Evolutionary conservation across 2,797 vertebrate genomes (phyloP), one percentile per base, ranked within the genome.

Genomic region (Hapalemur alaotrensis): DNA sequence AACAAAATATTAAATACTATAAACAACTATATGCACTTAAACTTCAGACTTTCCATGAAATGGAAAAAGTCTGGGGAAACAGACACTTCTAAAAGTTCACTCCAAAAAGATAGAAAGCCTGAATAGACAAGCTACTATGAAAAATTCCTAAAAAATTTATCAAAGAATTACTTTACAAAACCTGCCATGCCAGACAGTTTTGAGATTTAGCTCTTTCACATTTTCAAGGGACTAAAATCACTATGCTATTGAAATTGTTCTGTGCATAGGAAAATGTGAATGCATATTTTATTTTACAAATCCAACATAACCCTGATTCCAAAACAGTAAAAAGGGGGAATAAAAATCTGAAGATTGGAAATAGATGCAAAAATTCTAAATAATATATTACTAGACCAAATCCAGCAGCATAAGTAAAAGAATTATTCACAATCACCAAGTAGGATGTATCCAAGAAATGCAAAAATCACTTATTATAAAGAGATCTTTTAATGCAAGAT

Each of bases 81-180:
- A 83, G 25, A 52, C 4, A 28, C 1, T 72, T 85, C 30, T 4
- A 83, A 89, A 92, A 59, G 30, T 73, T 82, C 54, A 90, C 28
- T 35, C 25, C 73, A 52, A 54, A 52, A 85, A 85, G 6, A 54
- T 57, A 82, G 61, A 89, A 95, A 89, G 86, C 9, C 15, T 54
- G 7, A 94, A 79, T 22, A 90, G 70, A 50, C 52, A 94, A 87
- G 32, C 35, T 90, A 43, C 50, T 78, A 41, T 76, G 72, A 69
- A 75, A 79, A 32, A 85, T 25, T 63, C 4, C 59, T 67, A 23
- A 94, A 92, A 72, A 43, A 70, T 69, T 73, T 73, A 92, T 75
- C 50, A 88, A 93, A 95, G 17, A 91, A 88, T 69, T 87, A 83
- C 76, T 94, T 93, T 84, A 61, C 11, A 93, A 91, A 95, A 93